A percentile compares a stretch with the other conserved stretches of the same genome.
phyloP scores from a whole-genome alignment of 1,140 invertebrate genomes.

The Micrasema minimum region DNA sequence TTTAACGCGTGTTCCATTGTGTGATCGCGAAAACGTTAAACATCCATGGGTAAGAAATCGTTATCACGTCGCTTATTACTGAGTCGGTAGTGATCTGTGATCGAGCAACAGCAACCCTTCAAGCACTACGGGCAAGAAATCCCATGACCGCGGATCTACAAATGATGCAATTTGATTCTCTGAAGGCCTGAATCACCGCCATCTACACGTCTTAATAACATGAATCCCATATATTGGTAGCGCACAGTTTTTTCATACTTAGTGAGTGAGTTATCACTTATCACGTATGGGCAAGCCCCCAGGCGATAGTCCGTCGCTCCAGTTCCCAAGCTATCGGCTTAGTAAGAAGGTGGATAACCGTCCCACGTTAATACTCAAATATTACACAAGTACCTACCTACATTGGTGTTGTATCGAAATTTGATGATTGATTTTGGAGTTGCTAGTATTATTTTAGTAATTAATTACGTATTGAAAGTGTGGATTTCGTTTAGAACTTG shows the following conservation, averaged over 20 bases:
- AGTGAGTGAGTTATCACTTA: constrained; percentile 26
- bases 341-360: constrained; percentile 14
- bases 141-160: constrained; percentile 3
- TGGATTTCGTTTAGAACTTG: too few species aligned
- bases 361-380: constrained; percentile 24
- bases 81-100: too few species aligned
- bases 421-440: constrained; percentile 18
- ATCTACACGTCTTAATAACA: not conserved
- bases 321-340: constrained; percentile 13
- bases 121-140: not conserved
- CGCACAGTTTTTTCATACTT: constrained; percentile 25
- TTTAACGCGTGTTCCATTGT: too few species aligned
- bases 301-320: constrained; percentile 5
- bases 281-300: not conserved
- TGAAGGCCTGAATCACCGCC: constrained; percentile 8
- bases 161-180: constrained; percentile 15
- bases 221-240: constrained; percentile 10
- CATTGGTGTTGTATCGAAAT: constrained; percentile 17
- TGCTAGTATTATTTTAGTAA: too few species aligned
- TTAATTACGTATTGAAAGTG: not conserved
- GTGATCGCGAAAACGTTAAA: too few species aligned
- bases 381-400: too few species aligned
- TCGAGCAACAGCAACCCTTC: not conserved
- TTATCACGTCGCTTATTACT: too few species aligned
- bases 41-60: too few species aligned